Conservation (phyloP, 2,113 vertebrate species). For the Pelusios castaneus region DNA sequence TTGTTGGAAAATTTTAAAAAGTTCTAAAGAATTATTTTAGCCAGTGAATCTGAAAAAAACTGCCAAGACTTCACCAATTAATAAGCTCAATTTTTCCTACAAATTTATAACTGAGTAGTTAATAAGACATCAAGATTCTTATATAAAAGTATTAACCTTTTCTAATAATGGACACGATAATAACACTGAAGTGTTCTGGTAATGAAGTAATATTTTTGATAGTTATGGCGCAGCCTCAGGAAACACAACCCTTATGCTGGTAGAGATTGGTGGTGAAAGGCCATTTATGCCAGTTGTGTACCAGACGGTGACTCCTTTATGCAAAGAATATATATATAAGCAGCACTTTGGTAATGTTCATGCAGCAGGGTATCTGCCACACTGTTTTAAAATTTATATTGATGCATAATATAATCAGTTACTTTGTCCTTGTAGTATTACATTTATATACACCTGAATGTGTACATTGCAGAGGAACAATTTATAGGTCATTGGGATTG, state of each 20-base stretch:
- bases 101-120: background rate
- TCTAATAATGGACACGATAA: background rate
- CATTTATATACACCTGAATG: background rate
- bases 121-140: background rate
- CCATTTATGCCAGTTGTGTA: background rate
- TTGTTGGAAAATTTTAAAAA: background rate
- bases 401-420: background rate
- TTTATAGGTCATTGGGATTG: conserved; percentile 40
- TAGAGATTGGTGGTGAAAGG: background rate
- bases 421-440: background rate
- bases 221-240: background rate
- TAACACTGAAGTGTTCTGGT: background rate
- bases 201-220: background rate
- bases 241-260: background rate
- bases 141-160: background rate
- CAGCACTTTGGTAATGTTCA: accelerated
- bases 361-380: background rate
- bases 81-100: background rate
- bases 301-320: background rate
- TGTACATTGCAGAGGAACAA: conserved; percentile 32
- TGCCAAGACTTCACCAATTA: background rate
- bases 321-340: background rate
- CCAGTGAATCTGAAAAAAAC: background rate
- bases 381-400: background rate
- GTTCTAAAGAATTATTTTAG: background rate